Base-by-base conservation (phyloP, 2,113 vertebrate genomes). In the Taurulus bubalis region DNA sequence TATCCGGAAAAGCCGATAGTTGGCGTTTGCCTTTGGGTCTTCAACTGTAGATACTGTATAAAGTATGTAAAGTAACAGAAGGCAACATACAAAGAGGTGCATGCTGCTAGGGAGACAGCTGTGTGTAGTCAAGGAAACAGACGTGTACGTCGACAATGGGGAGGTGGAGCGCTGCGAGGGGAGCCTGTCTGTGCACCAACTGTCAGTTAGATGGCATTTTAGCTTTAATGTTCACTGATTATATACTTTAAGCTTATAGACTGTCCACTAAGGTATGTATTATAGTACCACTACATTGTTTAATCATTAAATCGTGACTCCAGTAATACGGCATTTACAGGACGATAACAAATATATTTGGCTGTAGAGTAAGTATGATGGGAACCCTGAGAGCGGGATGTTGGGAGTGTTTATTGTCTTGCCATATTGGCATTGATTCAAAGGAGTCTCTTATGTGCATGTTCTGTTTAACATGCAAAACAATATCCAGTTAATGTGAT, bases 1-100 rank as follows among this genome's bases (percentile, higher is more conserved):
- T 73, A 77, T 71, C 62, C 47, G 34, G 70, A 26, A 51, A 56
- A 74, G 62, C 66, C 71, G 30, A 0, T 64, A 80, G 73, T 73
- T 60, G 82, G 59, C 30, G 5, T 79, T 76, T 75, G 74, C 74
- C 72, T 64, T 76, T 66, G 71, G 24, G 24, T 36, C 32, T 36
- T 56, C 22, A 74, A 7, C 30, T 63, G 36, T 60, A 55, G 51
- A 72, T 63, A 26, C 30, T 71, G 28, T 62, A 18, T 47, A 34
- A 8, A 30, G 64, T 16, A n/a, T n/a, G 14, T 71, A 72, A 65
- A 78, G 32, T 38, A 71, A 53, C 67, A 49, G n/a, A 81, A 38
- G 51, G 51, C 7, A 7, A 4, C 7, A 20, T 77, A 62, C 72
- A 73, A n/a, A n/a, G n/a, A n/a, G 34, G 18, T 6, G 11, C 38